phyloP scores from a whole-genome alignment of 2,888 invertebrate species.

The Diarsia mendica region DNA sequence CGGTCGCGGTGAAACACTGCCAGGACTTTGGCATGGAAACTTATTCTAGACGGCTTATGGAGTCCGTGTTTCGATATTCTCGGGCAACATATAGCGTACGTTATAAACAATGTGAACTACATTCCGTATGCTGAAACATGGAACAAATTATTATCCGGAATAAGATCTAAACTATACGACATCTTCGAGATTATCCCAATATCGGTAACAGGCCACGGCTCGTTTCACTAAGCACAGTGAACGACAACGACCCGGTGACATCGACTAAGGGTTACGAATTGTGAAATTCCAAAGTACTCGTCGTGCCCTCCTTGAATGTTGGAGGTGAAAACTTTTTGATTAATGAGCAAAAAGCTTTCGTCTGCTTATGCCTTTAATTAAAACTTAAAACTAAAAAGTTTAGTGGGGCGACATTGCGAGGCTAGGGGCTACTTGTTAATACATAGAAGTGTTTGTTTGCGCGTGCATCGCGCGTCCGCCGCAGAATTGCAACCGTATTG shows the following conservation, averaged over 20 bases:
- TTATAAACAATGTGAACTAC: conserved; percentile 46
- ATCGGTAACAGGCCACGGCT: conserved; percentile 32
- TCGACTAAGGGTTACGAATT: conserved; percentile 63
- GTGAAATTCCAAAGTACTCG: conserved; percentile 64
- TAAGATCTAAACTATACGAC: conserved; percentile 10
- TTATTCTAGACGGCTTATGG: conserved; percentile 72
- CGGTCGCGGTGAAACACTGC: conserved; percentile 75
- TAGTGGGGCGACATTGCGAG: conserved; percentile 57
- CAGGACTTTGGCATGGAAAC: conserved; percentile 76
- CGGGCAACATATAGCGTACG: conserved; percentile 33
- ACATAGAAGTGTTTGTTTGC: conserved; percentile 66
- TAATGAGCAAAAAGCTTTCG: conserved; percentile 70
- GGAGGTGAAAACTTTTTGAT: conserved; percentile 68
- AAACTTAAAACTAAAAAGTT: conserved; percentile 71
- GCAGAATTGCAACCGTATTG: conserved; percentile 53
- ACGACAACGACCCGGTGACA: conserved; percentile 50
- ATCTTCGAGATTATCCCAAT: conserved; percentile 27
- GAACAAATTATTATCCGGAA: conserved; percentile 3
- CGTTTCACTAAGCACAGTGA: conserved; percentile 43
- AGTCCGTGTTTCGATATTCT: conserved; percentile 42
- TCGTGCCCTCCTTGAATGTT: conserved; percentile 63
- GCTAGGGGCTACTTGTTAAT: conserved; percentile 60
- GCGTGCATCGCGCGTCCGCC: conserved; percentile 45
- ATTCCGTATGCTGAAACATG: conserved; percentile 20
- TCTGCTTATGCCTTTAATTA: conserved; percentile 72